phyloP scores from a whole-genome alignment of 2,797 vertebrate genomes.

The Balearica regulorum region DNA sequence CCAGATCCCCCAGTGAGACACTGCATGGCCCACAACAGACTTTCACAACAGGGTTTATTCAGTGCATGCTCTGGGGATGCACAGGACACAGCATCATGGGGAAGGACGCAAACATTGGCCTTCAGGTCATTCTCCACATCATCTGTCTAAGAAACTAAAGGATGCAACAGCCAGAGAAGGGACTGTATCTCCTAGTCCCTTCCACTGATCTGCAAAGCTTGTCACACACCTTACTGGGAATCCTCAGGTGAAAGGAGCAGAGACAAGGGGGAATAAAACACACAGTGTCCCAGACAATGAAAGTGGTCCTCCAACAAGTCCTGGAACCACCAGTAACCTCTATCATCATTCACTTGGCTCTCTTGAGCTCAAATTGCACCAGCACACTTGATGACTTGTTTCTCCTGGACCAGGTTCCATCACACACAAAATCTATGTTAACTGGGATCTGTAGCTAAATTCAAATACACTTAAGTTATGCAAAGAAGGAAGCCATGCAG shows the following conservation, averaged over 20 bases:
- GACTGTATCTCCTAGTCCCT: not conserved
- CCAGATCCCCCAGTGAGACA: not conserved
- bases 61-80: slow-evolving; percentile 5
- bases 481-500: slow-evolving; percentile 10
- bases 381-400: rapidly evolving
- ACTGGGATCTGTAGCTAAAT: not conserved
- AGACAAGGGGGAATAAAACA: not conserved
- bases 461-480: not conserved
- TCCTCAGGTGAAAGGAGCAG: not conserved
- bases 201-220: not conserved
- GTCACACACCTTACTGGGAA: not conserved
- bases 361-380: not conserved
- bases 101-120: not conserved
- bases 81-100: not conserved
- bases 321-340: not conserved
- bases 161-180: not conserved
- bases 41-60: slow-evolving; percentile 58
- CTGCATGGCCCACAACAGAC: not conserved
- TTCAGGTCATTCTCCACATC: not conserved
- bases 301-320: not conserved
- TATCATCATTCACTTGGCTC: not conserved
- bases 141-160: not conserved
- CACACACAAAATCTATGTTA: not conserved
- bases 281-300: not conserved
- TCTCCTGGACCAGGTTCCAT: not conserved